phyloP scores from a whole-genome alignment of 1,140 invertebrate species.

The Helicoverpa armigera region DNA sequence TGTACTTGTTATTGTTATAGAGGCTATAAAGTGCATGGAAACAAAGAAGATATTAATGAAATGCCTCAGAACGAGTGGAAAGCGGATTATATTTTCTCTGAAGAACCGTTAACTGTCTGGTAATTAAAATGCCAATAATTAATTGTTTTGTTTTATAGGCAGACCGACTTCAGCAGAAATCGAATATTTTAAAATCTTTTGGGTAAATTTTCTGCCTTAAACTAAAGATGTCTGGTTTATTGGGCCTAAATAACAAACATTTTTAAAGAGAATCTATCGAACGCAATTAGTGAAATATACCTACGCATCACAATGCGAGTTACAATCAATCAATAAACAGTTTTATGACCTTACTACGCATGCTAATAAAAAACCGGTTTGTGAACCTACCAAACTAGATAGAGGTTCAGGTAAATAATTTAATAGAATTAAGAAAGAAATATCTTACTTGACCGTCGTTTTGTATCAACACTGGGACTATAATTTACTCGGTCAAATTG shows the following conservation, averaged over 20 bases:
- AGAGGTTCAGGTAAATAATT: constrained; percentile 33
- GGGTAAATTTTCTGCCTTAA: too few species aligned
- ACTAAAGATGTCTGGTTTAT: too few species aligned
- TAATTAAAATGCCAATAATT: too few species aligned
- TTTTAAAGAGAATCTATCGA: too few species aligned
- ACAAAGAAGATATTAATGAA: constrained; percentile 1
- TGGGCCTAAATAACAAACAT: too few species aligned
- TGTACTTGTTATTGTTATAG: not conserved
- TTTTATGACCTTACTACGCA: constrained; percentile 27
- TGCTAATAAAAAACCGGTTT: constrained; percentile 25
- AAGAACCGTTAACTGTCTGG: not conserved
- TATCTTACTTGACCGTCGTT: constrained; percentile 36
- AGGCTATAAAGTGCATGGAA: not conserved
- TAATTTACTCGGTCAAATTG: constrained; percentile 29
- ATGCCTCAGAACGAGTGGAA: not conserved
- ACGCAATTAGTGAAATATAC: not conserved
- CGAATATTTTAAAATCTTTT: too few species aligned
- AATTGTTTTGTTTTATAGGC: too few species aligned
- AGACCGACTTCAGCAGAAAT: too few species aligned
- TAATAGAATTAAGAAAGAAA: constrained; percentile 38
- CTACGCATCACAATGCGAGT: not conserved
- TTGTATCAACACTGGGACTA: constrained; percentile 22
- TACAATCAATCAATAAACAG: constrained; percentile 14
- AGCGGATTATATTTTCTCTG: constrained; percentile 3
- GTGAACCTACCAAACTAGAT: constrained; percentile 19